Evolutionary conservation across 2,888 invertebrate genomes (phyloP).

Genomic region (Actias luna): DNA sequence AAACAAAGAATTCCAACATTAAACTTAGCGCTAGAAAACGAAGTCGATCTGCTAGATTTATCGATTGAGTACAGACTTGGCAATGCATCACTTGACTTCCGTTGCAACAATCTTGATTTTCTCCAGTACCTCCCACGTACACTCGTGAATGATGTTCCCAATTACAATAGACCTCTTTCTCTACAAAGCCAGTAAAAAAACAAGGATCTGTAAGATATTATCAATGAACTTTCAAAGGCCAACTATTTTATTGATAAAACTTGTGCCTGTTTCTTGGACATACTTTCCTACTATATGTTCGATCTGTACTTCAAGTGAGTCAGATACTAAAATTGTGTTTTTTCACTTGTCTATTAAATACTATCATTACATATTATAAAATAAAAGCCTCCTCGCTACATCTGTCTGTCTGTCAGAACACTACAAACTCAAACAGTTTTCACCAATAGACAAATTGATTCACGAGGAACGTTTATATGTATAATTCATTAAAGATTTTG

Average conservation of each 20-base stretch:
- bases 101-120: constrained; percentile 76
- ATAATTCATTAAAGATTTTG: too few species aligned
- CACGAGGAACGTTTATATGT: too few species aligned
- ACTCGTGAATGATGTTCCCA: constrained; percentile 58
- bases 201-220: constrained; percentile 24
- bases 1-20: constrained; percentile 57
- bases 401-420: too few species aligned
- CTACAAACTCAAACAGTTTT: too few species aligned
- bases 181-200: constrained; percentile 29
- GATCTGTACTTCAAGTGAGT: constrained; percentile 35
- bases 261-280: constrained; percentile 63
- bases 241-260: constrained; percentile 53
- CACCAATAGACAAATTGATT: too few species aligned
- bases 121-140: constrained; percentile 74
- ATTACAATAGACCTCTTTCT: constrained; percentile 44
- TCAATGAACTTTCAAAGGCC: constrained; percentile 37
- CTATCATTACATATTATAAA: too few species aligned
- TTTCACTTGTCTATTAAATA: too few species aligned
- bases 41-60: constrained; percentile 66
- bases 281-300: constrained; percentile 61
- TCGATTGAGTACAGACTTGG: constrained; percentile 66
- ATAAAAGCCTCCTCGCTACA: too few species aligned
- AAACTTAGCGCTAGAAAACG: constrained; percentile 65
- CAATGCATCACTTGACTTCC: constrained; percentile 79
- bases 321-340: neutral